Conservation (phyloP, 30 jellyfish, hydroid and myxozoan species). For the Haliclystus octoradiatus region DNA sequence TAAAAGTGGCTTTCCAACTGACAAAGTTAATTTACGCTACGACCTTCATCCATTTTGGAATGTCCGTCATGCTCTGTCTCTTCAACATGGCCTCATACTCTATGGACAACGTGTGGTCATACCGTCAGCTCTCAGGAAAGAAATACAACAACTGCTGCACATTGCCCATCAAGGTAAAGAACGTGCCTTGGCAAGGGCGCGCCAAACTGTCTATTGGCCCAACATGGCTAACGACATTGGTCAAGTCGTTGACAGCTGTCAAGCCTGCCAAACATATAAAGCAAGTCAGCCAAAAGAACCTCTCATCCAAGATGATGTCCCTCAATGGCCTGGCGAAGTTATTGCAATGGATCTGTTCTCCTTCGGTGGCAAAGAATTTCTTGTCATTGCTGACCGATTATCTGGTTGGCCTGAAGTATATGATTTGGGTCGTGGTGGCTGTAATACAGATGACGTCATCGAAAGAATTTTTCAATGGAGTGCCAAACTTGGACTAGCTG, state of each 20-base stretch:
- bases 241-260: not conserved
- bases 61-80: too few relatives aligned
- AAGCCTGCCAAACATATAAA: not conserved
- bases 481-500: not conserved
- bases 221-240: not conserved
- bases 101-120: not conserved
- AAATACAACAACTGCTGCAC: not conserved
- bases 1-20: too few relatives aligned
- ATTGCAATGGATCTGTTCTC: conserved; percentile 30
- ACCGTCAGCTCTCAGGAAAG: not conserved
- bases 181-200: not conserved
- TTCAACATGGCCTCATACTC: too few relatives aligned
- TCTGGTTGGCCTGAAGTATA: not conserved
- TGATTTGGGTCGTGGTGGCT: not conserved
- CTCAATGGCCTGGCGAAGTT: conserved; percentile 7
- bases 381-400: not conserved
- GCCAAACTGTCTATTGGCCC: not conserved
- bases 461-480: not conserved
- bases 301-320: conserved; percentile 1
- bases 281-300: not conserved
- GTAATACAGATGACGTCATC: not conserved
- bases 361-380: not conserved
- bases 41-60: too few relatives aligned
- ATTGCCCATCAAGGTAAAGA: not conserved
- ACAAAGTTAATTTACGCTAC: too few relatives aligned